Conservation (phyloP, 2,888 invertebrate genomes). For the Lepidonotus clava region DNA sequence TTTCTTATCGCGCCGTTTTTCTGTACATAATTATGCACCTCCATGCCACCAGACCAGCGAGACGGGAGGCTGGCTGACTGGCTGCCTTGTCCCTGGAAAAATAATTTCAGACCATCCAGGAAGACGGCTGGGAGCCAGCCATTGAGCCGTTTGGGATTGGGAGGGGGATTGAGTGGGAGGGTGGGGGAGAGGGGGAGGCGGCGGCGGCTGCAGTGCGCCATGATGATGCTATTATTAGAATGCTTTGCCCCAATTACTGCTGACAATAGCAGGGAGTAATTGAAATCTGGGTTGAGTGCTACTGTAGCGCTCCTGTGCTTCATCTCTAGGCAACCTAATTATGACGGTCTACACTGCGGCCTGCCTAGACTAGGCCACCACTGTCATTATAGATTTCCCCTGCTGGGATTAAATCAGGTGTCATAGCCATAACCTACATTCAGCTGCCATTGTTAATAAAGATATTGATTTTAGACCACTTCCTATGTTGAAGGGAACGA, state of each 20-base stretch:
- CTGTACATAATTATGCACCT: neutral
- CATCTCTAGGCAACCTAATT: slow-evolving; percentile 50
- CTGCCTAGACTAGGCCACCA: neutral
- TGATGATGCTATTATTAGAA: slow-evolving; percentile 51
- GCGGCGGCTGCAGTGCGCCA: neutral
- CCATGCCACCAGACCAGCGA: neutral
- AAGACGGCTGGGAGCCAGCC: neutral
- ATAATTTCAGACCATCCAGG: slow-evolving; percentile 29
- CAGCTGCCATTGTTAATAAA: neutral
- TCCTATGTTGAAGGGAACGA: too few relatives aligned
- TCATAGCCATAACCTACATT: neutral
- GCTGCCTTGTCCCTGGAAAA: neutral
- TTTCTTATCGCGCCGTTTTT: slow-evolving; percentile 20
- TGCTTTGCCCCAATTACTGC: slow-evolving; percentile 48
- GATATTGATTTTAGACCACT: too few relatives aligned
- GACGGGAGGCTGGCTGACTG: slow-evolving; percentile 5
- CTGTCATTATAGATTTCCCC: neutral
- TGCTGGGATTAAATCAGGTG: neutral
- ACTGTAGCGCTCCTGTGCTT: neutral
- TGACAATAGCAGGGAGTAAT: slow-evolving; percentile 48
- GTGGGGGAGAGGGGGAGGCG: neutral
- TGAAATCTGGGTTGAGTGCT: slow-evolving; percentile 50
- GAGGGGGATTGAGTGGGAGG: neutral
- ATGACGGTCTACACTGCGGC: slow-evolving; percentile 16
- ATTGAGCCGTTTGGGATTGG: neutral